These are phyloP conservation scores for Danaus chrysippus DNA, from an alignment of 2,888 invertebrate genomes.

Conservation along the genomic window DNA sequence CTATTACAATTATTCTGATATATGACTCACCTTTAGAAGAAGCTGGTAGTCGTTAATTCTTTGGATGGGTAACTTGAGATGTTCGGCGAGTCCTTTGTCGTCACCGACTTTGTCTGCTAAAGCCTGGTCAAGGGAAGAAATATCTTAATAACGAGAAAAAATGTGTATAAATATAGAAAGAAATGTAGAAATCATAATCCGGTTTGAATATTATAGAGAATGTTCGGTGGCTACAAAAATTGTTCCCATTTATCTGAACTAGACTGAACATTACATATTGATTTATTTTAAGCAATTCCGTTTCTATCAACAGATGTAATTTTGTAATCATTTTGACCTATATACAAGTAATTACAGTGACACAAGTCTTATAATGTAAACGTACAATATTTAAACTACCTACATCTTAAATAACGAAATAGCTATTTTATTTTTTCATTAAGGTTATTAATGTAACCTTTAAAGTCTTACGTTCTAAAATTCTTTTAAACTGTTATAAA, in stretches of 20 bases:
- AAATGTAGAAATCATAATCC: too few relatives aligned
- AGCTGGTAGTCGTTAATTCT: slow-evolving; percentile 98
- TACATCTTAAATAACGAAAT: not conserved
- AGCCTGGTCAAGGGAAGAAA: slow-evolving; percentile 80
- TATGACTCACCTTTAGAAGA: slow-evolving; percentile 86
- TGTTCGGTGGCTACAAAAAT: too few relatives aligned
- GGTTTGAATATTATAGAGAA: too few relatives aligned
- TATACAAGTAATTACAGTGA: not conserved
- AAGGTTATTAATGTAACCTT: too few relatives aligned
- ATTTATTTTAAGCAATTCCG: not conserved
- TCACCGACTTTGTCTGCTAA: slow-evolving; percentile 90
- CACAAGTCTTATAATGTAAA: not conserved
- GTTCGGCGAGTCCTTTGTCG: slow-evolving; percentile 93
- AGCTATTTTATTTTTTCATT: too few relatives aligned
- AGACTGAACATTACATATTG: not conserved
- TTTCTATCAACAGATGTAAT: not conserved
- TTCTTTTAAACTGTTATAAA: too few relatives aligned
- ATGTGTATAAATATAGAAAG: slow-evolving; percentile 1
- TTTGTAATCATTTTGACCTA: not conserved
- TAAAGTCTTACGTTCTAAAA: too few relatives aligned
- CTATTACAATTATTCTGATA: too few relatives aligned
- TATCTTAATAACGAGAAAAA: not conserved
- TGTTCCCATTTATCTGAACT: not conserved
- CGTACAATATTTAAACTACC: not conserved
- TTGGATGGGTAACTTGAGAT: slow-evolving; percentile 95